Evolutionary conservation across 2,888 invertebrate genomes (phyloP).

Genomic region (Hesperia comma): DNA sequence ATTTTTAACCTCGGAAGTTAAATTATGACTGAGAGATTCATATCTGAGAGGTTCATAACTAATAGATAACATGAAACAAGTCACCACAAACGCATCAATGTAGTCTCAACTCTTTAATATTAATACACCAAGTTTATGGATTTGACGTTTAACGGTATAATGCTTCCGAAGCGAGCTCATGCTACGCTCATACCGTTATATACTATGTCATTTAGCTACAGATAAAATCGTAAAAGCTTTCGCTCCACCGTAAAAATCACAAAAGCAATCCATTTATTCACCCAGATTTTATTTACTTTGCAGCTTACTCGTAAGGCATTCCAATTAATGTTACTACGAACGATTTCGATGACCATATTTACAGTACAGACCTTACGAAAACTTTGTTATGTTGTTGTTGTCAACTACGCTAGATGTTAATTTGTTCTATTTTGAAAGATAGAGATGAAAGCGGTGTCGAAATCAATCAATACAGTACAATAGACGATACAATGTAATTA

Average conservation of each 20-base stretch:
- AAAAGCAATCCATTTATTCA: conserved; percentile 5
- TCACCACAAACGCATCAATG: neutral
- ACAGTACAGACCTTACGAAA: neutral
- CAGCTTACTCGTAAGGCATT: neutral
- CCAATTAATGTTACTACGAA: neutral
- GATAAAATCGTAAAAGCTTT: conserved; percentile 10
- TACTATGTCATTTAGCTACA: conserved; percentile 4
- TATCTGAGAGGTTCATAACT: too few relatives aligned
- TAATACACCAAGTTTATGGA: neutral
- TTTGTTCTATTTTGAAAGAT: too few relatives aligned
- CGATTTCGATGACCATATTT: neutral
- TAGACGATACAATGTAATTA: too few relatives aligned
- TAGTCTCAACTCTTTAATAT: neutral
- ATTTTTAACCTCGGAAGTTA: too few relatives aligned
- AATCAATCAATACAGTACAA: too few relatives aligned
- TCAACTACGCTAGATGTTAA: neutral
- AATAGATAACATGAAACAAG: neutral
- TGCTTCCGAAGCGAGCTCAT: conserved; percentile 10
- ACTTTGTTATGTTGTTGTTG: neutral
- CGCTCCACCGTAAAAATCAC: conserved; percentile 3
- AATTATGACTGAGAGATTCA: too few relatives aligned
- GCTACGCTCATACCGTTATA: neutral
- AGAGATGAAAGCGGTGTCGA: too few relatives aligned
- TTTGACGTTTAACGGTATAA: conserved; percentile 11
- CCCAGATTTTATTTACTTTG: conserved; percentile 8